Percentiles rank a stretch among this genome's conserved stretches.
Evolutionary conservation across 2,797 vertebrate genomes (phyloP).

Genomic region (Chloroceryle inda): DNA sequence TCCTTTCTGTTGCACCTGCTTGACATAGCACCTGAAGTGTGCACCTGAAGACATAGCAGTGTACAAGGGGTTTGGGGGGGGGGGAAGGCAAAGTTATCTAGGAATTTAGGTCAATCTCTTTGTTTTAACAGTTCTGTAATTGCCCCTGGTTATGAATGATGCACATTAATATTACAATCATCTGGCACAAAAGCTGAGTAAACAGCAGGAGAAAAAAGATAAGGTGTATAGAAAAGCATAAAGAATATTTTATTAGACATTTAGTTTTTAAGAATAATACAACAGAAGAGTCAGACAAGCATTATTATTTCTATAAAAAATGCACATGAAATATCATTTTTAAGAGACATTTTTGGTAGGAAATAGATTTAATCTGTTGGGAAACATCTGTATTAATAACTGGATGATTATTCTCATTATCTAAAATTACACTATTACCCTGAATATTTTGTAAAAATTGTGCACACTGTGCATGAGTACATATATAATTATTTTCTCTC

Average conservation of each 20-base stretch:
- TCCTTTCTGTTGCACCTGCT: neutral
- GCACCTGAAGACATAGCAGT: neutral
- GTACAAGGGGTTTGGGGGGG: neutral
- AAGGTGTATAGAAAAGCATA: neutral
- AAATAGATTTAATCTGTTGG: neutral
- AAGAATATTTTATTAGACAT: neutral
- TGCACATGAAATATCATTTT: neutral
- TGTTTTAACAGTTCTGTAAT: neutral
- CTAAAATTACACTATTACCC: neutral
- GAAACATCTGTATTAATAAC: neutral
- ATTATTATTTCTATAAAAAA: neutral
- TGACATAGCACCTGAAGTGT: neutral
- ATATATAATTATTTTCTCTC: neutral
- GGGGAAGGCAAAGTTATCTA: neutral
- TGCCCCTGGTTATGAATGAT: neutral
- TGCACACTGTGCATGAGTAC: fast-evolving
- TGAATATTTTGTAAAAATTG: neutral
- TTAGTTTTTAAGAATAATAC: neutral
- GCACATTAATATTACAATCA: neutral
- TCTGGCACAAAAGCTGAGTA: neutral
- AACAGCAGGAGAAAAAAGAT: neutral
- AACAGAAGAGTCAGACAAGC: neutral
- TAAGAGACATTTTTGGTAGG: neutral
- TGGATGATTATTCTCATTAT: neutral
- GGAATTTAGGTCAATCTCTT: neutral